Evolutionary conservation across 2,888 invertebrate species (phyloP), one percentile per base, ranked within the genome.

Genomic region (Platycnemis pennipes): DNA sequence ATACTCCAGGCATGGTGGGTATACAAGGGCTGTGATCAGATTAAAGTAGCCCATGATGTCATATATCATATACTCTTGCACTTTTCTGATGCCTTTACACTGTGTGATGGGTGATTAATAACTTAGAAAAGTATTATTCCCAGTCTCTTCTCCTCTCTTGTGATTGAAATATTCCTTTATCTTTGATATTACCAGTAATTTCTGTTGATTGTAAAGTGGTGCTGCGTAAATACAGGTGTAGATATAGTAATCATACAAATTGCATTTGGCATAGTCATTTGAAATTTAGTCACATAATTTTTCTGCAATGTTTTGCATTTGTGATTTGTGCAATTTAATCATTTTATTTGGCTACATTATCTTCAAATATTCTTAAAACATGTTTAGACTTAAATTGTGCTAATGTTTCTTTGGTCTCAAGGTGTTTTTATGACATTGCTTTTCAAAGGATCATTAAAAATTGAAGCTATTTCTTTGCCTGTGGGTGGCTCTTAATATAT

Each of bases 1-100:
- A 96, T 99, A 99, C 96, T 97, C 98, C 96, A 98, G 98, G 96
- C 98, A 98, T 96, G 98, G 98, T 98, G 96, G 97, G 97, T 97
- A 63, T 94, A 94, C 94, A 46, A 85, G 63, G 26, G 42, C 45
- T 56, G 42, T 95, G 49, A 63, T n/a, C 37, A 94, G 49, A 44
- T 19, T 26, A 56, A 86, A 22, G 42, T 31, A 77, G 53, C 16
- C 13, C 13, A 26, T 69, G 31, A 77, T 13, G 2, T n/a, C 77
- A 77, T 11, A 1, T 37, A 4, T n/a, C 77, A 77, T 11, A 1
- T 37, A 2, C 37, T 77, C 37, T n/a, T 26, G 77, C 77, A 37
- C 37, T 77, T 37, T 77, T 37, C 7, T 3, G 2, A 45, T 26
- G 44, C 16, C 44, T 44, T 45, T 22, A 44, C 11, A 46, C 13